Evolutionary conservation across 2,888 invertebrate genomes (phyloP).

Genomic region (Gari tellinella): DNA sequence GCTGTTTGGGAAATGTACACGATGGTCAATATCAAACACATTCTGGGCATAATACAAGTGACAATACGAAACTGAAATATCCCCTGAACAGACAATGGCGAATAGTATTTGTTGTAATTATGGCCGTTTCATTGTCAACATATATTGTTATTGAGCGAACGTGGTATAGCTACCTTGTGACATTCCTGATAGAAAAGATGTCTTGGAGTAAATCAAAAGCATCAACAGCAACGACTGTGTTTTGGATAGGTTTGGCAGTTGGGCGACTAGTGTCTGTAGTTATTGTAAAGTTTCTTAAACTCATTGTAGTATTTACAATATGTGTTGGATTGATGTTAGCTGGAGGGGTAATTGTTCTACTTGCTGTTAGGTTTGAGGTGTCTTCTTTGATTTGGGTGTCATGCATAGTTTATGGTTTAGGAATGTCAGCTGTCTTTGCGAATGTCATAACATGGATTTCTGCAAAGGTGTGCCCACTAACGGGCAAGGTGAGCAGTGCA

Average conservation of each 20-base stretch:
- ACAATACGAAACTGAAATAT: not conserved
- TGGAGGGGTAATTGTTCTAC: constrained; percentile 47
- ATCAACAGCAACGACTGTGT: constrained; percentile 81
- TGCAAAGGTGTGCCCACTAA: constrained; percentile 80
- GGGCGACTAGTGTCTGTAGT: constrained; percentile 82
- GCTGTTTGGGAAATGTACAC: constrained; percentile 30
- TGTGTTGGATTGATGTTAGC: constrained; percentile 61
- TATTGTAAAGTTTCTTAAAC: constrained; percentile 79
- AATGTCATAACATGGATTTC: constrained; percentile 84
- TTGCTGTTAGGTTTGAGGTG: constrained; percentile 40
- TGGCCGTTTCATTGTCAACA: constrained; percentile 9
- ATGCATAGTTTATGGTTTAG: constrained; percentile 81
- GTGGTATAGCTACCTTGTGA: constrained; percentile 82
- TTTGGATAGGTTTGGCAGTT: constrained; percentile 84
- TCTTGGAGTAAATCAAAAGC: constrained; percentile 78
- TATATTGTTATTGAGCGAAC: constrained; percentile 79
- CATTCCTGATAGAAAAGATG: constrained; percentile 80
- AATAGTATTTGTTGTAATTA: constrained; percentile 10
- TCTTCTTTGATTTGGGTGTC: constrained; percentile 77
- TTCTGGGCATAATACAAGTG: not conserved
- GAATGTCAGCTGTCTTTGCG: constrained; percentile 84
- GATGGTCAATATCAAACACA: not conserved
- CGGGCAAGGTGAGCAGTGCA: constrained; percentile 83
- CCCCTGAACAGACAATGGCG: constrained; percentile 11
- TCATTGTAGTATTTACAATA: constrained; percentile 79